phyloP scores from a whole-genome alignment of 2,113 vertebrate genomes.

The Eptatretus burgeri region DNA sequence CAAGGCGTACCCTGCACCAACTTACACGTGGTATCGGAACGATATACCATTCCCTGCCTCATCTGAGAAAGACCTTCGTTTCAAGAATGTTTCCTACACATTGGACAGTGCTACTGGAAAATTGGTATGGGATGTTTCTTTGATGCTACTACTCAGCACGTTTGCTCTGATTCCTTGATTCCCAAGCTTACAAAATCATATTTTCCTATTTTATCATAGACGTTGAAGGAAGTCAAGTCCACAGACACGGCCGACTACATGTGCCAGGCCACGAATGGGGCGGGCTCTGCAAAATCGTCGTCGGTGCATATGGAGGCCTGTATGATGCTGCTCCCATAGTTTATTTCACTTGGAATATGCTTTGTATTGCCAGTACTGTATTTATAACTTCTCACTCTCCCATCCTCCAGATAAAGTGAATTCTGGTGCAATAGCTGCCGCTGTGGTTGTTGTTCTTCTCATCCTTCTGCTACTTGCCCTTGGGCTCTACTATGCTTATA shows the following conservation, averaged over 20 bases:
- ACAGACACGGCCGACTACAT: background rate
- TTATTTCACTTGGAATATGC: background rate
- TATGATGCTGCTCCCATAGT: background rate
- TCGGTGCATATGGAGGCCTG: background rate
- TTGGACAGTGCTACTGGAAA: too few relatives aligned
- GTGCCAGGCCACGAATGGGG: background rate
- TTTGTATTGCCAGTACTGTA: background rate
- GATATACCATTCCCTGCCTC: too few relatives aligned
- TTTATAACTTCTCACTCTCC: background rate
- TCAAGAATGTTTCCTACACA: too few relatives aligned
- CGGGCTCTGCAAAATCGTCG: background rate
- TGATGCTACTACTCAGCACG: too few relatives aligned
- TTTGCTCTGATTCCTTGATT: too few relatives aligned
- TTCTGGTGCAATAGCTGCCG: background rate
- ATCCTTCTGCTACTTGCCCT: conserved; percentile 2
- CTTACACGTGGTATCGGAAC: too few relatives aligned
- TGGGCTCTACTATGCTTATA: background rate
- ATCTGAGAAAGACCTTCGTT: too few relatives aligned
- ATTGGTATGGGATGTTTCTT: too few relatives aligned
- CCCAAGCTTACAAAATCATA: too few relatives aligned
- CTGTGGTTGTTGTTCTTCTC: background rate
- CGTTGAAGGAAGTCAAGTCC: too few relatives aligned
- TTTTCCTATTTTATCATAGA: too few relatives aligned
- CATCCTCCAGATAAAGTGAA: background rate
- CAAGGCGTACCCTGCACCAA: too few relatives aligned